Conservation (phyloP, 2,888 invertebrate species). For the Drosophila demipolita region DNA sequence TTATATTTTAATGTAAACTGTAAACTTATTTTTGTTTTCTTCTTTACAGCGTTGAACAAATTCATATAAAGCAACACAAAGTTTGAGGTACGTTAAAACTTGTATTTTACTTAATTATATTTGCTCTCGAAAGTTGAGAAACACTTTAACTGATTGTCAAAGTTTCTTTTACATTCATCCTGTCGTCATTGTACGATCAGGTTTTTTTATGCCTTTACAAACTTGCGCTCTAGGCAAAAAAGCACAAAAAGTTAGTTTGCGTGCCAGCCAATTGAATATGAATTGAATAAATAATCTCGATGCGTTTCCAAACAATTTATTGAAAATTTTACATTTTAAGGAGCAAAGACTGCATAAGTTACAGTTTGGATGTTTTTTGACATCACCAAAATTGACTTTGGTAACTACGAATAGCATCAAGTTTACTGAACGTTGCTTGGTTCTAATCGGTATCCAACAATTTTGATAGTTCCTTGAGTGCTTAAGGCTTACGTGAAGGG, state of each 20-base stretch:
- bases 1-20: not conserved
- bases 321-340: not conserved
- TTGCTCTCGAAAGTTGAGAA: slow-evolving; percentile 9
- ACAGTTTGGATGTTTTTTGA: not conserved
- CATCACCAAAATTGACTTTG: not conserved
- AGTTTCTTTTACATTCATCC: not conserved
- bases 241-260: not conserved
- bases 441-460: not conserved
- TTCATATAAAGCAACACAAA: not conserved
- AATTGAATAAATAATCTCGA: not conserved
- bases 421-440: not conserved
- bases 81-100: slow-evolving; percentile 13
- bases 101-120: not conserved
- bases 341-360: not conserved
- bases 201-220: not conserved
- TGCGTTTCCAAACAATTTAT: not conserved
- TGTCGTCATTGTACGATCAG: not conserved
- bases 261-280: not conserved
- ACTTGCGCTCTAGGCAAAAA: not conserved
- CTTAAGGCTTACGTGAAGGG: not conserved
- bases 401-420: not conserved
- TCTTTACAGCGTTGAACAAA: slow-evolving; percentile 7
- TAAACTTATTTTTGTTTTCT: not conserved
- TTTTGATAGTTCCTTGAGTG: not conserved
- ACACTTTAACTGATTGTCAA: slow-evolving; percentile 11